A percentile compares a stretch with the other conserved stretches of the same genome.
These are phyloP conservation scores for Margaritifera margaritifera DNA, from an alignment of 2,888 invertebrate species.

Conservation along the genomic window DNA sequence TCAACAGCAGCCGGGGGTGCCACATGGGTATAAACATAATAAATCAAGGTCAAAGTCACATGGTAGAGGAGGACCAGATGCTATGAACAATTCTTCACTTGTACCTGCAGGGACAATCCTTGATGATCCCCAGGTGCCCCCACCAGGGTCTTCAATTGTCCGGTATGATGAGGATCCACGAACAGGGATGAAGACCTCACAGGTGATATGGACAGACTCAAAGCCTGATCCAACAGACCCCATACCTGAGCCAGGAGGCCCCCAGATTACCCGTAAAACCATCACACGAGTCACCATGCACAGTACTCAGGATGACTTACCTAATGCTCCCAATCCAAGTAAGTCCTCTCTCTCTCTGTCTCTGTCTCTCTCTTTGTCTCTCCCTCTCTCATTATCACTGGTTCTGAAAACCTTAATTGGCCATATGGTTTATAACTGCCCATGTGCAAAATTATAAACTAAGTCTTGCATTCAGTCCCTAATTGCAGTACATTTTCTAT, in stretches of 20 bases:
- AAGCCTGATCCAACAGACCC: slow-evolving; percentile 62
- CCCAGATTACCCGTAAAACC: slow-evolving; percentile 60
- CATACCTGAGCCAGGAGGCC: slow-evolving; percentile 46
- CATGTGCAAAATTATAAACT: no score
- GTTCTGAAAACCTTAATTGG: no score
- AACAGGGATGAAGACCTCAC: slow-evolving; percentile 56
- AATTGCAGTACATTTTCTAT: no score
- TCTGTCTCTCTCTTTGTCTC: not conserved
- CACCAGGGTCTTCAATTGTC: slow-evolving; percentile 53
- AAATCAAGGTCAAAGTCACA: slow-evolving; percentile 11
- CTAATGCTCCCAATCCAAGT: slow-evolving; percentile 53
- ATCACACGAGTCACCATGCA: slow-evolving; percentile 59
- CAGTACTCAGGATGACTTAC: slow-evolving; percentile 52
- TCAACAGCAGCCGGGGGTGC: slow-evolving; percentile 16
- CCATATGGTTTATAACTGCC: no score
- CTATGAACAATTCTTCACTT: slow-evolving; percentile 18
- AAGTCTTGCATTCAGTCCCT: no score
- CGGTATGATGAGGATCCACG: slow-evolving; percentile 56
- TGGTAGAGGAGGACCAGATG: slow-evolving; percentile 8
- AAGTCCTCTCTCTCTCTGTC: slow-evolving; percentile 29
- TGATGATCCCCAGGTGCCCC: slow-evolving; percentile 51
- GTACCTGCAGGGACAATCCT: slow-evolving; percentile 46
- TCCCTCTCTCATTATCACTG: no score
- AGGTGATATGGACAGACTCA: slow-evolving; percentile 62
- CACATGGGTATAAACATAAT: slow-evolving; percentile 14